Conservation (phyloP, 2,113 vertebrate species). For the Platycercus adscitus region DNA sequence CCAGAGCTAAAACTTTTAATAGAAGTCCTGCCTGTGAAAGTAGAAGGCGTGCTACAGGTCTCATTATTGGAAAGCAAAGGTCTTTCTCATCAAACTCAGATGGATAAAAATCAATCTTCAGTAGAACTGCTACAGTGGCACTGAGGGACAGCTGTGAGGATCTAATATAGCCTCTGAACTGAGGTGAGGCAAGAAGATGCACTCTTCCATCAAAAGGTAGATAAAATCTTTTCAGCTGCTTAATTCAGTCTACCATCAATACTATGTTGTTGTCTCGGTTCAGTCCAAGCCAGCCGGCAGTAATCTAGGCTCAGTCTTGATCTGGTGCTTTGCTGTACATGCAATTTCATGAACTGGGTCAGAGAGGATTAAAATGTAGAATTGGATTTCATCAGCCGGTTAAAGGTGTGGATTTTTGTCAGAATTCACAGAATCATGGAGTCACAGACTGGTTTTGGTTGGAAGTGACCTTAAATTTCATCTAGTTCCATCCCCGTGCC, state of each 20-base stretch:
- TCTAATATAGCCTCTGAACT: background rate
- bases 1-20: background rate
- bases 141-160: background rate
- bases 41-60: background rate
- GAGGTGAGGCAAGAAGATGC: background rate
- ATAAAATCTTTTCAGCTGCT: constrained; percentile 21
- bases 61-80: constrained; percentile 1
- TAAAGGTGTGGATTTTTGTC: background rate
- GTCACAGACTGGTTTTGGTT: background rate
- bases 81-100: constrained; percentile 2
- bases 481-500: background rate
- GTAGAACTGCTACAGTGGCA: background rate
- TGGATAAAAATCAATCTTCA: constrained; percentile 13
- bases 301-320: background rate
- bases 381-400: background rate
- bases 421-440: background rate
- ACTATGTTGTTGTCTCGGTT: background rate
- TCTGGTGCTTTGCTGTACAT: background rate
- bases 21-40: background rate
- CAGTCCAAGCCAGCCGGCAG: background rate
- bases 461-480: background rate
- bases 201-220: background rate
- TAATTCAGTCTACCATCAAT: background rate
- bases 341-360: background rate
- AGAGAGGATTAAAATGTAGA: background rate